Base-by-base conservation (phyloP, 1,140 invertebrate genomes). In the Hypsibius dujardini region DNA sequence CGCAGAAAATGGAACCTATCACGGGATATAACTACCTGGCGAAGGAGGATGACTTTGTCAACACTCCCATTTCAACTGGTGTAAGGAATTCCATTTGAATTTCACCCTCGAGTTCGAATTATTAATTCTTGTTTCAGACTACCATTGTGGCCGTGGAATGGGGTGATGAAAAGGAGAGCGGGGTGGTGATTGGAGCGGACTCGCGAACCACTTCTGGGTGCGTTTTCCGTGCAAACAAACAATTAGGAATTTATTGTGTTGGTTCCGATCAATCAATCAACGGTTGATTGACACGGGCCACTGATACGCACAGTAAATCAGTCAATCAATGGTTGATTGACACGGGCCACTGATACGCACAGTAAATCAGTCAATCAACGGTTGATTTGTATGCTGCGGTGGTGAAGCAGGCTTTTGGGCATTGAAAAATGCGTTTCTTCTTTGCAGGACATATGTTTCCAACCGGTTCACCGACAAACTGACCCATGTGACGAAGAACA, bases 381-480 rank as follows among this genome's bases (percentile, higher is more conserved):
- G n/a, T n/a, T n/a, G 28, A 28, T 28, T 28, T 28, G 28, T 28
- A 28, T 28, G 28, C 28, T 28, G 28, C 28, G 28, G 28, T 28
- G 28, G 28, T 28, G 28, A 28, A 28, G 28, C 28, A 28, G 28
- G 28, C 28, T 28, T 28, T 28, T 28, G 28, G 28, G 28, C 28
- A 28, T 28, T 28, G 28, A 28, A 28, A 28, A 28, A 28, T 28
- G 28, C 28, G 28, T 28, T 28, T 28, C 28, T 28, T 45, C 62
- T 59, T 84, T 84, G 47, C 74, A 89, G 88, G 50, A 81, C 87
- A 0, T 98, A 95, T 78, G 87, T 98, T 72, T 87, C 92, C 2
- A 97, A 95, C 80, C 87, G 95, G 77, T 90, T 92, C 1, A 89
- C 92, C 1, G 93, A 99, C 79, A 99, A 99, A 79, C 81, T 99